Evolutionary conservation across 1,140 invertebrate genomes (phyloP), one percentile per base, ranked within the genome.

Genomic region (Camponotus vicinus): DNA sequence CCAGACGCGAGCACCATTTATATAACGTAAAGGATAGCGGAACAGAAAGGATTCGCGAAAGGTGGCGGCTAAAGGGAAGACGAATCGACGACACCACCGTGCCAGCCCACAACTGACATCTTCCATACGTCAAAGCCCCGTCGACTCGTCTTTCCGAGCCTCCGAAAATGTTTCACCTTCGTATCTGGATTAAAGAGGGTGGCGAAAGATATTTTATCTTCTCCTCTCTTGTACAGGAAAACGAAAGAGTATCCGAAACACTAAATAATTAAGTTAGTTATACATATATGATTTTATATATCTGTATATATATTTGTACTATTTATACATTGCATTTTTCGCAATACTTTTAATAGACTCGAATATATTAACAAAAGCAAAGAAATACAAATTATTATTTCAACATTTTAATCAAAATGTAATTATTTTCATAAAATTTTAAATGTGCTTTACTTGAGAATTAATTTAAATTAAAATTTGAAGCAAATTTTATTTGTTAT

Each of bases 1-100:
- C 67, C 92, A 91, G 90, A 92, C 78, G 73, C 79, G 49, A 77
- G 87, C 79, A 89, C 87, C 93, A 94, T 94, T 94, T 94, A 93
- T 94, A 93, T 94, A 92, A 92, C 82, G 82, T 82, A 89, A 91
- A 92, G 92, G 91, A 93, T 92, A 88, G 89, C 84, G 75, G 83
- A 90, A 90, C 64, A 87, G 92, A 94, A 92, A 92, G 89, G 92
- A 91, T 92, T 90, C 85, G 87, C 86, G 89, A 91, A 91, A 90
- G 90, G 91, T 84, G 71, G 34, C 70, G 71, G 78, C 83, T 86
- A 85, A 86, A 92, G 85, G 82, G 91, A 93, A 95, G 94, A 95
- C 93, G 93, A 94, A 95, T 95, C 90, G 94, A 94, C 92, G 92
- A 94, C 93, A 94, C 91, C 85, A 67, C 86, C 90, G 79, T 93